Evolutionary conservation across 2,797 vertebrate species (phyloP).

Genomic region (Acrossocheilus fasciatus): DNA sequence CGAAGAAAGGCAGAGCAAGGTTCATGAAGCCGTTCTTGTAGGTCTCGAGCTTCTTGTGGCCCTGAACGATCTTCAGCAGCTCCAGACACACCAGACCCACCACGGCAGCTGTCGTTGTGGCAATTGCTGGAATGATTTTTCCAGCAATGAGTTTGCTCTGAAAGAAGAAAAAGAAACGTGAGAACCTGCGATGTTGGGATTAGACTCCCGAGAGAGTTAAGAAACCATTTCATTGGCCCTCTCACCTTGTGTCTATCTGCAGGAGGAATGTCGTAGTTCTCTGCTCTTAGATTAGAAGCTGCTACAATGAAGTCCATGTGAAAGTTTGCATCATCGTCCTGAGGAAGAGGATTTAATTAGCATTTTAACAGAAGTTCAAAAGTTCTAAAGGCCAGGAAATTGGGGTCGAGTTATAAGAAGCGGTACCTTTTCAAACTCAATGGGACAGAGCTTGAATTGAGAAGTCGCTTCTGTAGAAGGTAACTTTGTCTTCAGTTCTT

Average conservation of each 20-base stretch:
- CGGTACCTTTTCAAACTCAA: conserved; percentile 94
- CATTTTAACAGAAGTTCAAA: not conserved
- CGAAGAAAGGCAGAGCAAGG: conserved; percentile 93
- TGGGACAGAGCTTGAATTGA: conserved; percentile 85
- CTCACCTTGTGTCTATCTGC: conserved; percentile 92
- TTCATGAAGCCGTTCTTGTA: conserved; percentile 97
- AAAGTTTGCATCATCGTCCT: conserved; percentile 95
- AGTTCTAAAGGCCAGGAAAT: not conserved
- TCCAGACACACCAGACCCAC: conserved; percentile 95
- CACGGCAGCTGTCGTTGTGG: conserved; percentile 91
- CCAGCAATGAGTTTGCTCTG: conserved; percentile 97
- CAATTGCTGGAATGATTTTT: conserved; percentile 97
- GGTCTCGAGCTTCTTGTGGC: conserved; percentile 86
- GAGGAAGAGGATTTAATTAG: not conserved
- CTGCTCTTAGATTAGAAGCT: conserved; percentile 91
- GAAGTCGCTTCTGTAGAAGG: conserved; percentile 79
- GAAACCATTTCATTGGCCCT: not conserved
- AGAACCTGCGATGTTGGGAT: not conserved
- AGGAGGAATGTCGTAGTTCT: conserved; percentile 95
- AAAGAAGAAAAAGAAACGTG: not conserved
- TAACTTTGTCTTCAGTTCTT: conserved; percentile 87
- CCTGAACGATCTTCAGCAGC: conserved; percentile 91
- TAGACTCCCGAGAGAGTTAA: not conserved
- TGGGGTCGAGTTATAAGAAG: not conserved
- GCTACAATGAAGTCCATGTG: conserved; percentile 98